Conservation (phyloP, 1,140 invertebrate genomes). For the Nebria ingens region DNA sequence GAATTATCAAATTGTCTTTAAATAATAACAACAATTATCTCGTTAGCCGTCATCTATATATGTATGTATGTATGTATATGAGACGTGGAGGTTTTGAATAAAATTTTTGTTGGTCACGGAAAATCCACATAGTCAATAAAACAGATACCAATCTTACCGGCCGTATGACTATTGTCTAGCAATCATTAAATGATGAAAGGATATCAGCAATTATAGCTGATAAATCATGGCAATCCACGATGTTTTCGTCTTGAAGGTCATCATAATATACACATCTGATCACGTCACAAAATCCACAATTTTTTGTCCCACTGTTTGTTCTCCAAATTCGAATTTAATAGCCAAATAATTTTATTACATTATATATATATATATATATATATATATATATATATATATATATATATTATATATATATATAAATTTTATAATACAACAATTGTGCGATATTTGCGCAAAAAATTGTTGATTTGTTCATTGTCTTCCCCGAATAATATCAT, state of each 20-base stretch:
- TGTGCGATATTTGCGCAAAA: no score
- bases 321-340: slow-evolving; percentile 2
- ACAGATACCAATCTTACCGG: background rate
- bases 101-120: background rate
- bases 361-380: no score
- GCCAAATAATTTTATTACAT: no score
- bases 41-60: background rate
- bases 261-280: background rate
- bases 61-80: background rate
- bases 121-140: background rate
- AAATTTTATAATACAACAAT: no score
- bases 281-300: background rate
- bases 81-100: no score
- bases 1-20: no score
- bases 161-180: background rate
- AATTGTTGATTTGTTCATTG: no score
- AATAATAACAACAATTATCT: background rate
- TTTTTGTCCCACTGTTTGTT: background rate
- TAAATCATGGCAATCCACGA: background rate
- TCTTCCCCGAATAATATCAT: no score
- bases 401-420: no score
- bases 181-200: background rate
- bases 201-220: slow-evolving; percentile 6
- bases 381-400: no score
- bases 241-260: background rate